A percentile compares a stretch with the other conserved stretches of the same genome.
These are phyloP conservation scores for Neuroterus valhalla DNA, from an alignment of 1,140 invertebrate genomes.

Conservation along the genomic window DNA sequence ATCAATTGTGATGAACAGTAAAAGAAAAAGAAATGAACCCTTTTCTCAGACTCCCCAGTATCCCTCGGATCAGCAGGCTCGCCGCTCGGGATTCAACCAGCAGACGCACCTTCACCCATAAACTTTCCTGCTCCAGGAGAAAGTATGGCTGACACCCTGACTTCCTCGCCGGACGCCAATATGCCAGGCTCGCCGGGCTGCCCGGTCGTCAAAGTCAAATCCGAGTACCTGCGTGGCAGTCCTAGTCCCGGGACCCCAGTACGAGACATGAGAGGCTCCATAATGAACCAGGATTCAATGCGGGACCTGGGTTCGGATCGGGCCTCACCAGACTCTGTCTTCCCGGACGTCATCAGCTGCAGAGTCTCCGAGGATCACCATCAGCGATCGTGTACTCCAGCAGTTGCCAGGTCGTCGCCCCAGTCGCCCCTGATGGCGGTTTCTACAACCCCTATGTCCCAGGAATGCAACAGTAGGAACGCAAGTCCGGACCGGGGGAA, in stretches of 20 bases:
- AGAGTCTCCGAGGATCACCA: slow-evolving; percentile 69
- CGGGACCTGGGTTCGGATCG: slow-evolving; percentile 64
- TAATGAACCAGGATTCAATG: slow-evolving; percentile 54
- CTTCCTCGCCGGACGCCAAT: slow-evolving; percentile 88
- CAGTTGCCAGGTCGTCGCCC: slow-evolving; percentile 67
- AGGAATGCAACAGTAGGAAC: slow-evolving; percentile 65
- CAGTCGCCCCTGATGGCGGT: slow-evolving; percentile 67
- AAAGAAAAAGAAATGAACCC: slow-evolving; percentile 46
- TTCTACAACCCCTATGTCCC: slow-evolving; percentile 67
- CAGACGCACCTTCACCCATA: slow-evolving; percentile 73
- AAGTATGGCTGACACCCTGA: slow-evolving; percentile 92
- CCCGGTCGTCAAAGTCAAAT: slow-evolving; percentile 73
- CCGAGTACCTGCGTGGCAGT: slow-evolving; percentile 71
- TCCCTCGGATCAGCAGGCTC: slow-evolving; percentile 74
- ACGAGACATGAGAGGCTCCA: slow-evolving; percentile 50
- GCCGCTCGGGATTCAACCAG: slow-evolving; percentile 69
- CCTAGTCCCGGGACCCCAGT: slow-evolving; percentile 68
- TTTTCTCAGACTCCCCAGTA: slow-evolving; percentile 74
- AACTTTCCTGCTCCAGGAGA: slow-evolving; percentile 81
- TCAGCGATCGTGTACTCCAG: slow-evolving; percentile 67
- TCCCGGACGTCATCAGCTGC: slow-evolving; percentile 63
- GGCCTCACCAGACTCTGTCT: slow-evolving; percentile 73
- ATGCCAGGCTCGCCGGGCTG: slow-evolving; percentile 82
- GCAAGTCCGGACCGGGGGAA: slow-evolving; percentile 66
- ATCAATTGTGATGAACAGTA: slow-evolving; percentile 41